These are phyloP conservation scores for Opisthograptis luteolata DNA, from an alignment of 2,888 invertebrate genomes.

Conservation along the genomic window DNA sequence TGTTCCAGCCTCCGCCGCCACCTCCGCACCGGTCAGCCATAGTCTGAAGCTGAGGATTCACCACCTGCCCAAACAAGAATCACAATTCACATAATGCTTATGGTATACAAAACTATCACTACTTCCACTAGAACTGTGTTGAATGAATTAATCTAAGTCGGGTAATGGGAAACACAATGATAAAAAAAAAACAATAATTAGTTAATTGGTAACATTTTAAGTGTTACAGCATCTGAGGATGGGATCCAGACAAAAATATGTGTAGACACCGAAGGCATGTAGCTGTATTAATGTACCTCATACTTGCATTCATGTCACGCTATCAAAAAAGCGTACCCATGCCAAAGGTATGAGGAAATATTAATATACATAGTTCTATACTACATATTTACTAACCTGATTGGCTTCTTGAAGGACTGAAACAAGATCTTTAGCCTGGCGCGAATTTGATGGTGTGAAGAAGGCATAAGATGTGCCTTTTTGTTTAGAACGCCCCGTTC, in stretches of 20 bases:
- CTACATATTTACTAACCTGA: conserved; percentile 86
- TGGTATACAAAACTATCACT: no score
- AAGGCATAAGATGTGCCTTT: conserved; percentile 97
- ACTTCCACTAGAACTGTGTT: no score
- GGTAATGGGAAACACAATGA: no score
- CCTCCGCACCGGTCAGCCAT: conserved; percentile 89
- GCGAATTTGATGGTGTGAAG: conserved; percentile 94
- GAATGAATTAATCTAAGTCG: no score
- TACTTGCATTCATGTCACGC: conserved; percentile 90
- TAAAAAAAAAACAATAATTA: conserved; percentile 12
- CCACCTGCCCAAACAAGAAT: conserved; percentile 79
- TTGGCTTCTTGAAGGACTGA: conserved; percentile 96
- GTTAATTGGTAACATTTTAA: no score
- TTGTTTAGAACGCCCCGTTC: conserved; percentile 94
- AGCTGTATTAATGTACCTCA: conserved; percentile 88
- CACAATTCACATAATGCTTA: background rate
- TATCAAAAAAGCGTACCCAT: conserved; percentile 87
- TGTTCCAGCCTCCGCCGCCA: conserved; percentile 84
- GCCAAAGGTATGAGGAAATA: conserved; percentile 89
- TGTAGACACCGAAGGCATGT: conserved; percentile 93
- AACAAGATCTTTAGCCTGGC: conserved; percentile 94
- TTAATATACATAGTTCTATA: background rate
- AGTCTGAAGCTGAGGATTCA: conserved; percentile 93
- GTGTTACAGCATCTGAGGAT: conserved; percentile 89
- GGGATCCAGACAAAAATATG: conserved; percentile 87